Conservation (phyloP, 1,140 invertebrate genomes). For the Ips typographus region DNA sequence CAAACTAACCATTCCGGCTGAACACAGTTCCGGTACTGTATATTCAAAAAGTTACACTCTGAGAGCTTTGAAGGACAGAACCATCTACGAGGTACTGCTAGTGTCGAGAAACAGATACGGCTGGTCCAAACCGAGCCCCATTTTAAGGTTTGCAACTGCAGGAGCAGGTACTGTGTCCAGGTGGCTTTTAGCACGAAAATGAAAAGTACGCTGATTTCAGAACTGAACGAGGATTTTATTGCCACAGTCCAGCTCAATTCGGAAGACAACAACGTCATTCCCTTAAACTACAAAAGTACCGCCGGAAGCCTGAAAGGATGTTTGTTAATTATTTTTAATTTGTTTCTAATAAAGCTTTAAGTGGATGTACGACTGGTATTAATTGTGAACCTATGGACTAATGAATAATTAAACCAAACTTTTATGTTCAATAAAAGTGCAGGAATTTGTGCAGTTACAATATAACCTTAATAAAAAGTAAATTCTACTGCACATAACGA, state of each 20-base stretch:
- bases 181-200: conserved; percentile 10
- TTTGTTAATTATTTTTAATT: no score
- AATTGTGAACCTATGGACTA: no score
- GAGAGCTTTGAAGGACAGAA: conserved; percentile 64
- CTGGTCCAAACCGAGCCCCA: conserved; percentile 65
- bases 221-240: conserved; percentile 47
- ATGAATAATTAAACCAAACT: no score
- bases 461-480: no score
- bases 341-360: no score
- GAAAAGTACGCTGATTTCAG: conserved; percentile 36
- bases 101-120: conserved; percentile 71
- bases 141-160: conserved; percentile 66
- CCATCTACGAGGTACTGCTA: conserved; percentile 69
- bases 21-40: conserved; percentile 62
- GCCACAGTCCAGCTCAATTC: conserved; percentile 43
- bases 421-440: no score
- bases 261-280: conserved; percentile 22
- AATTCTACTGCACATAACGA: no score
- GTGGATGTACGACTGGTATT: no score
- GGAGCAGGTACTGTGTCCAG: conserved; percentile 57
- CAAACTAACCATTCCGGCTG: conserved; percentile 68
- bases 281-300: conserved; percentile 4
- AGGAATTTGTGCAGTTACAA: no score
- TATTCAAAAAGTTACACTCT: conserved; percentile 68
- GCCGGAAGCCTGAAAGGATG: not conserved